These are phyloP conservation scores for Drosophila nigritarsus DNA, from an alignment of 2,888 invertebrate species.

Conservation along the genomic window DNA sequence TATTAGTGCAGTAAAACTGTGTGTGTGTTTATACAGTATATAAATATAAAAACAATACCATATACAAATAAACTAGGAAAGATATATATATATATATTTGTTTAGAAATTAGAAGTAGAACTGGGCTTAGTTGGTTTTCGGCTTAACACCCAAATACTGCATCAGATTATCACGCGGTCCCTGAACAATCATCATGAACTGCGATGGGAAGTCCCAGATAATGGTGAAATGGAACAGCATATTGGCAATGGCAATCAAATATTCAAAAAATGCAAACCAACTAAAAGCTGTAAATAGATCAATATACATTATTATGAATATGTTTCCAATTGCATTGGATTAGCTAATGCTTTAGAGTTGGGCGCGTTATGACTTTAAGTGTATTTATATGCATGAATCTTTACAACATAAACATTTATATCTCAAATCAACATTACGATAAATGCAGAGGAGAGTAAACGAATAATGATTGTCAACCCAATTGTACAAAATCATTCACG, in stretches of 20 bases:
- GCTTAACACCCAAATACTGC: slow-evolving; percentile 64
- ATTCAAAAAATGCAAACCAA: slow-evolving; percentile 97
- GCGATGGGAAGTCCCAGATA: slow-evolving; percentile 93
- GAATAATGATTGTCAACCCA: too few relatives aligned
- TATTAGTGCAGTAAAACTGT: slow-evolving; percentile 27
- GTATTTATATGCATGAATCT: neutral
- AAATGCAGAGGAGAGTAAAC: neutral
- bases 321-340: neutral
- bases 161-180: slow-evolving; percentile 85
- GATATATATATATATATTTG: neutral
- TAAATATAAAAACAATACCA: slow-evolving; percentile 6
- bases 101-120: neutral
- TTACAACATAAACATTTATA: neutral
- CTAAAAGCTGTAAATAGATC: slow-evolving; percentile 91
- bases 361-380: neutral
- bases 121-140: slow-evolving; percentile 55
- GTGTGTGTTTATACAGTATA: slow-evolving; percentile 12
- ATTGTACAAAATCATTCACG: too few relatives aligned
- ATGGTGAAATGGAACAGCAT: slow-evolving; percentile 97
- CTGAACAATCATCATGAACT: slow-evolving; percentile 90
- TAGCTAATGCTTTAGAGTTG: slow-evolving; percentile 19
- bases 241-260: slow-evolving; percentile 95
- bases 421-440: neutral
- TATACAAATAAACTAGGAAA: slow-evolving; percentile 20
- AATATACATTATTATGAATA: slow-evolving; percentile 10